A percentile compares a stretch with the other conserved stretches of the same genome.
These are phyloP conservation scores for Orgyia antiqua DNA, from an alignment of 2,888 invertebrate genomes.

Conservation along the genomic window DNA sequence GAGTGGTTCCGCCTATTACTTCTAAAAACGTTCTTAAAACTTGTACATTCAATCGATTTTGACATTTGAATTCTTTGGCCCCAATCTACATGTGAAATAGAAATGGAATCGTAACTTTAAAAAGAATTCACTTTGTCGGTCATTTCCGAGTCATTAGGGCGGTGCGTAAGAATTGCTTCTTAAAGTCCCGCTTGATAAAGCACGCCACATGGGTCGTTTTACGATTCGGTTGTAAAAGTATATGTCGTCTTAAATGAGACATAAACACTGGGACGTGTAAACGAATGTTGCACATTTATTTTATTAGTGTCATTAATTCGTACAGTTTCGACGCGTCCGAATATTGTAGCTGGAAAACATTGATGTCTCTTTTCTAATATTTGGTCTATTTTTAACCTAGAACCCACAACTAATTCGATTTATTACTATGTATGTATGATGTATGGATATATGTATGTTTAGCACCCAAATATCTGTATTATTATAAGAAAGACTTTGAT, in stretches of 20 bases:
- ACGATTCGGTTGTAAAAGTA: conserved; percentile 67
- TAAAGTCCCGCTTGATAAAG: conserved; percentile 48
- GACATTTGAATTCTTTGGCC: conserved; percentile 9
- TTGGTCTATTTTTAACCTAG: no score
- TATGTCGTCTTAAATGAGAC: conserved; percentile 76
- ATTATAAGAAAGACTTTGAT: no score
- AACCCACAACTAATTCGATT: no score
- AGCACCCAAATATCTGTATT: no score
- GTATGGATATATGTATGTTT: no score
- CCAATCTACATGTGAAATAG: conserved; percentile 16
- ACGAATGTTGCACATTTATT: conserved; percentile 75
- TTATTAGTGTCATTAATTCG: conserved; percentile 72
- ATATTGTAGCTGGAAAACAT: conserved; percentile 24
- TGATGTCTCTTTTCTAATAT: no score
- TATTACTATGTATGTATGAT: no score
- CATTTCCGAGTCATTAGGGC: conserved; percentile 48
- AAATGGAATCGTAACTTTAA: conserved; percentile 25
- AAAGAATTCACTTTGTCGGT: conserved; percentile 45
- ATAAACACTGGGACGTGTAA: conserved; percentile 74
- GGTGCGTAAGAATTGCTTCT: conserved; percentile 47
- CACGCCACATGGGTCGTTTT: conserved; percentile 66
- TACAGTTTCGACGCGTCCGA: conserved; percentile 59
- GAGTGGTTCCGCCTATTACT: conserved; percentile 13
- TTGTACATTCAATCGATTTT: conserved; percentile 18
- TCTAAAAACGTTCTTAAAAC: conserved; percentile 9